Evolutionary conservation across 2,113 vertebrate genomes (phyloP), one percentile per base, ranked within the genome.

Genomic region (Barbus barbus): DNA sequence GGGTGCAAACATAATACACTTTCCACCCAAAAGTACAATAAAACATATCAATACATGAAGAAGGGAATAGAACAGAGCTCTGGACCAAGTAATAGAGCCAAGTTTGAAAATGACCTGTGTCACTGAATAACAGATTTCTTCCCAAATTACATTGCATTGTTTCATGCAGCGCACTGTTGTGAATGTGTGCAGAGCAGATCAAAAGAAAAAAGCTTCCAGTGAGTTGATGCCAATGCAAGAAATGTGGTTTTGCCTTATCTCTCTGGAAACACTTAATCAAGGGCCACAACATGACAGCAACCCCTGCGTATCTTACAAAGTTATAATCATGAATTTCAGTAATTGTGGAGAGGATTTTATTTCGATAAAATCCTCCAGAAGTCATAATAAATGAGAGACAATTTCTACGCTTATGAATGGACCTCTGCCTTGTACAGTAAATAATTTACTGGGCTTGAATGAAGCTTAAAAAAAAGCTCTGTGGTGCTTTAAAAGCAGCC

Each of bases 341-440:
- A 56, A 71, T 72, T 82, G 80, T 46, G 46, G n/a, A 53, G 48
- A 72, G 31, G 65, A 56, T 53, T 67, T 82, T 82, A 82, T 82
- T 82, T 82, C 36, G 65, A 81, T 56, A n/a, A n/a, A n/a, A n/a
- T n/a, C n/a, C n/a, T n/a, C 46, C 46, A 71, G 71, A 71, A 53
- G 46, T 71, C 46, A 71, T 11, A 71, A 18, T 82, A 56, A 82
- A 67, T 48, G 9, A 80, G 14, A 65, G 78, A 33, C 65, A 13
- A 38, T 71, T 26, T 82, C 13, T 53, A 18, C 1, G 12, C 20
- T 71, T 56, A 69, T 38, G 12, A 71, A 71, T 38, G 6, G 44
- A 71, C 20, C 31, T 71, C 80, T 38, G 65, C 65, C 31, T 56
- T 67, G 18, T 79, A 61, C 76, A 63, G 24, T 4, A 65, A 80